These are phyloP conservation scores for Caranx melampygus DNA, from an alignment of 2,113 vertebrate species.

Conservation along the genomic window DNA sequence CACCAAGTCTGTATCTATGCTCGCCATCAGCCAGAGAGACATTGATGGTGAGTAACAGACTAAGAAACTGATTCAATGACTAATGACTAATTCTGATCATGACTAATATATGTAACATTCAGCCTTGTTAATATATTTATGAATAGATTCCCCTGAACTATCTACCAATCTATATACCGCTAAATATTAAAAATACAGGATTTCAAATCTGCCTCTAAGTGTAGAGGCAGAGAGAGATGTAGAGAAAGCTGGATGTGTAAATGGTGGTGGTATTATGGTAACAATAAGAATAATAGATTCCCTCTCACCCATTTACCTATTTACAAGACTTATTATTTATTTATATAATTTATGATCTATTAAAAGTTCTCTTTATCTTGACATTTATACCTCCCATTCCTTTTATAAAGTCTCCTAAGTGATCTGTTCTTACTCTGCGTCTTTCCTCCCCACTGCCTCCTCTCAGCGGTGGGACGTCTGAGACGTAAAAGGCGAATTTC, in stretches of 20 bases:
- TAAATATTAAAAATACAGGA: not conserved
- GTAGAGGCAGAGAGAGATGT: no score
- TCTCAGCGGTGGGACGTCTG: constrained; percentile 82
- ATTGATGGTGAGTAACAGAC: constrained; percentile 86
- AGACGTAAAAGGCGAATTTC: constrained; percentile 89
- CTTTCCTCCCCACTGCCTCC: constrained; percentile 57
- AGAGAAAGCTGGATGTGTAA: not conserved
- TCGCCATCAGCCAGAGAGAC: constrained; percentile 91
- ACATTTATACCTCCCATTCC: not conserved
- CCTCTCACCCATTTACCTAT: not conserved
- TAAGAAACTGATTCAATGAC: not conserved
- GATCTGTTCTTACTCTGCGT: constrained; percentile 72
- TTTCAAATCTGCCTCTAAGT: not conserved
- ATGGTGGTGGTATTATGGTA: not conserved
- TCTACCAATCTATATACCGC: not conserved
- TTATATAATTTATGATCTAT: not conserved
- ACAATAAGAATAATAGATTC: not conserved
- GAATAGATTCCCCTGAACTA: not conserved
- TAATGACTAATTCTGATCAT: not conserved
- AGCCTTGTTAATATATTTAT: not conserved
- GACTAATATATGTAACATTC: not conserved
- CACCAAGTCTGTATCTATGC: constrained; percentile 94
- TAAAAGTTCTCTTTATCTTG: not conserved
- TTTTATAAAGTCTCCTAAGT: constrained; percentile 15
- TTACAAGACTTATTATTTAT: not conserved